phyloP scores from a whole-genome alignment of 1,140 invertebrate genomes.

The Ptiloglossa arizonensis region DNA sequence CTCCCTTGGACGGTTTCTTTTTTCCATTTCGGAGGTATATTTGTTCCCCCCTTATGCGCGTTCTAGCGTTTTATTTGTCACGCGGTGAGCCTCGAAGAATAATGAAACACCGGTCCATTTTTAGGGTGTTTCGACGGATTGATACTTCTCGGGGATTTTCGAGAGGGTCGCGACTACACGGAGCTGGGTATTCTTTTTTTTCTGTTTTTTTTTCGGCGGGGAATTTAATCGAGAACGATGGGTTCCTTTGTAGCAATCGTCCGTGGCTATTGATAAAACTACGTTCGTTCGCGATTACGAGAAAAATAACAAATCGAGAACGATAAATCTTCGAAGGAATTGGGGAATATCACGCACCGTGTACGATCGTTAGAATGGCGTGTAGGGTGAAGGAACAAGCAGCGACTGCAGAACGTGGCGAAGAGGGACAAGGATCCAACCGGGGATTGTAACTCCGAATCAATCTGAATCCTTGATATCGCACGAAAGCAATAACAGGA shows the following conservation, averaged over 20 bases:
- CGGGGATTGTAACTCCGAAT: conserved; percentile 36
- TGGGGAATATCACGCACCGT: no score
- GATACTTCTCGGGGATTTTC: neutral
- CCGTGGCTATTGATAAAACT: neutral
- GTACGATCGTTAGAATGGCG: no score
- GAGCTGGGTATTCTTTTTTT: no score
- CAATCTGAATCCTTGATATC: conserved; percentile 45
- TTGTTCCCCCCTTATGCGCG: neutral
- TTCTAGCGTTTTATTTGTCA: conserved; percentile 7
- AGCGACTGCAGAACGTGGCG: neutral
- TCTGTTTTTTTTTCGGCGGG: no score
- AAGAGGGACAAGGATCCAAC: neutral
- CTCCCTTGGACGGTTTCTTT: neutral
- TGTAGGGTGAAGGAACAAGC: neutral
- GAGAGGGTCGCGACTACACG: no score
- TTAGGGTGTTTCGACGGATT: neutral
- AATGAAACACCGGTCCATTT: neutral
- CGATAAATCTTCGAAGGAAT: neutral
- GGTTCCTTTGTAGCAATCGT: neutral
- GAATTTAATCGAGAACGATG: neutral
- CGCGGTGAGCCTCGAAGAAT: neutral
- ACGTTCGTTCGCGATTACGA: neutral
- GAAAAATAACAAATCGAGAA: neutral
- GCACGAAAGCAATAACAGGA: conserved; percentile 38
- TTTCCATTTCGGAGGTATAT: neutral